Conservation (phyloP, 2,113 vertebrate species). For the Apteryx mantelli region DNA sequence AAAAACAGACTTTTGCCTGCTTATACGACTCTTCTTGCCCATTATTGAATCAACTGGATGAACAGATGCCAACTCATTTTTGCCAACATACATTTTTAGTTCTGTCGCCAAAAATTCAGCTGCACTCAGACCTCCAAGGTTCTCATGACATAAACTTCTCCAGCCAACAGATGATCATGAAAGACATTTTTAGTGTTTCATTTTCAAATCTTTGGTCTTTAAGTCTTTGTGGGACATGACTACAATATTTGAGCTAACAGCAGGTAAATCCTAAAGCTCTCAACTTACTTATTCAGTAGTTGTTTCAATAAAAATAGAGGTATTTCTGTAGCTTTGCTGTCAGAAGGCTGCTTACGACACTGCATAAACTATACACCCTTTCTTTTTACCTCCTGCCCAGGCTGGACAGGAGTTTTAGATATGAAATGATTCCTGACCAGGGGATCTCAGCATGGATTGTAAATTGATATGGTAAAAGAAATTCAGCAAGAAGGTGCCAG, state of each 20-base stretch:
- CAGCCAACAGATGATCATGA: neutral
- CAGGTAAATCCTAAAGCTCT: neutral
- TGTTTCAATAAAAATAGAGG: neutral
- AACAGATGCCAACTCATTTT: neutral
- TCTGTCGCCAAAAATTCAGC: neutral
- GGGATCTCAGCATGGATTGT: neutral
- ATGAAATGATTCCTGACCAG: neutral
- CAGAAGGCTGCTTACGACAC: neutral
- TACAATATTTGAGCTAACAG: neutral
- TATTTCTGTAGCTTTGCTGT: neutral
- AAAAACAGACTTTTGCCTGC: neutral
- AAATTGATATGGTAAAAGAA: neutral
- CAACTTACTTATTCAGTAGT: neutral
- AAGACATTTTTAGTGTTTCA: neutral
- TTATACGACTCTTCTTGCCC: neutral
- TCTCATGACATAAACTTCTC: neutral
- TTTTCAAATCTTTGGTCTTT: neutral
- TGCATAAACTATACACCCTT: neutral
- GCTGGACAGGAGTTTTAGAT: neutral
- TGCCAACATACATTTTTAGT: neutral
- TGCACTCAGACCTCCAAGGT: neutral
- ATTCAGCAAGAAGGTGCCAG: neutral
- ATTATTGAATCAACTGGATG: neutral
- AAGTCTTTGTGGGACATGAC: neutral
- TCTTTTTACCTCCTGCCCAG: neutral